Base-by-base conservation (phyloP, 2,888 invertebrate species). In the Torymus tubicola region DNA sequence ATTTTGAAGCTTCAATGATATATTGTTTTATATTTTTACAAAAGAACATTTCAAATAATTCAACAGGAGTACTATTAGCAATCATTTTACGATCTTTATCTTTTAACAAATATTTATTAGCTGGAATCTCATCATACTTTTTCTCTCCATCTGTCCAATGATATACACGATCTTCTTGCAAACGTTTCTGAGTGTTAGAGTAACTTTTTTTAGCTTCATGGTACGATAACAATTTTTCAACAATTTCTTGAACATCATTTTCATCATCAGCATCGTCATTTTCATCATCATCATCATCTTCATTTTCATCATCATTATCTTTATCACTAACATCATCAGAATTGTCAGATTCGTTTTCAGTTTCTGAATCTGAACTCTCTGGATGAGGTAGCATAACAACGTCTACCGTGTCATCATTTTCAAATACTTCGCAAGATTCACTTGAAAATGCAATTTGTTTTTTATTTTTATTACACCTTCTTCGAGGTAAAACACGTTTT, bases 21-120 rank as follows among this genome's bases (percentile, higher is more conserved):
- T 63, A 72, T 58, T 57, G 57, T 24, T 72, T 72, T 21, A 72
- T 61, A 53, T 72, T 5, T 50, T 60, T 63, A 52, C 60, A 63
- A 53, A 72, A 72, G 50, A 72, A 72, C 31, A 60, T 63, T 72
- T 63, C 63, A 55, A 70, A 70, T 42, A 58, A 60, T 70, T 70
- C 58, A 58, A 24, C n/a, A 31, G 58, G 60, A 57, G 31, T n/a
- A 70, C 57, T 70, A 24, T 61, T 61, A 61, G 61, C 61, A 61
- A 61, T 61, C 24, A 21, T 61, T 14, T 70, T 70, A 70, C 70
- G 57, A 31, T 58, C 58, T 2, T n/a, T 70, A 58, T 58, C 58
- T 70, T 70, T 57, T 70, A 31, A 11, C 24, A 24, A 24, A 24
- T 24, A 24, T 24, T 24, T 3, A 24, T 24, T 24, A 24, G 24